Conservation (phyloP, 2,797 vertebrate genomes). For the Coracias cyanogaster region DNA sequence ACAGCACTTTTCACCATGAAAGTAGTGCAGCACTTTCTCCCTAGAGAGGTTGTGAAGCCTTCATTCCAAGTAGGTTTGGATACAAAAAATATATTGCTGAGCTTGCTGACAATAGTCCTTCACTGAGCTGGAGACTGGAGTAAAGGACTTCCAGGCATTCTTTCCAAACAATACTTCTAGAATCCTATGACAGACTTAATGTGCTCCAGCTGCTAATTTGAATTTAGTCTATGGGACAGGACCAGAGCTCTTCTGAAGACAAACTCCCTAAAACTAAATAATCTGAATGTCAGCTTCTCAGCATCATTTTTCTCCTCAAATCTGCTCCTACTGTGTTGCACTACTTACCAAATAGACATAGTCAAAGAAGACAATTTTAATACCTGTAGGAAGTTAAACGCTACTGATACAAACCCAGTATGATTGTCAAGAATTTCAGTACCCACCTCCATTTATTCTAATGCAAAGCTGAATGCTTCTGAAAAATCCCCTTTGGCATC, state of each 20-base stretch:
- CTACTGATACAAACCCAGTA: not conserved
- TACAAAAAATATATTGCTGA: not conserved
- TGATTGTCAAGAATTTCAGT: slow-evolving; percentile 53
- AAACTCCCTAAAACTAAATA: not conserved
- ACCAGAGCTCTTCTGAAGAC: not conserved
- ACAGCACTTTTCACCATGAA: not conserved
- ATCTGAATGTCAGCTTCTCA: not conserved
- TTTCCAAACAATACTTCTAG: not conserved
- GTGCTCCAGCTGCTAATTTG: not conserved
- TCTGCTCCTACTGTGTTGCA: not conserved
- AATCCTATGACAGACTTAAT: not conserved
- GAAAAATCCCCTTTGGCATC: slow-evolving; percentile 57
- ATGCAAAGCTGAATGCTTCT: slow-evolving; percentile 32
- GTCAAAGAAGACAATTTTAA: slow-evolving; percentile 20
- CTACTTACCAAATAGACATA: slow-evolving; percentile 7
- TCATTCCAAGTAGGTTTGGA: not conserved
- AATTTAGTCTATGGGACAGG: not conserved
- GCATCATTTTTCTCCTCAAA: not conserved
- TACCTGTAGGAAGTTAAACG: slow-evolving; percentile 39
- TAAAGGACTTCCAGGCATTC: not conserved
- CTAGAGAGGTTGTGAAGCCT: not conserved
- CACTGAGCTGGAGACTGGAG: not conserved
- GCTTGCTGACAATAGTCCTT: not conserved
- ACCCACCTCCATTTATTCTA: slow-evolving; percentile 33
- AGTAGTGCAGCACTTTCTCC: not conserved